A percentile compares a stretch with the other conserved stretches of the same genome.
Conservation (phyloP, 2,888 invertebrate species). For the Tenodera sinensis region DNA sequence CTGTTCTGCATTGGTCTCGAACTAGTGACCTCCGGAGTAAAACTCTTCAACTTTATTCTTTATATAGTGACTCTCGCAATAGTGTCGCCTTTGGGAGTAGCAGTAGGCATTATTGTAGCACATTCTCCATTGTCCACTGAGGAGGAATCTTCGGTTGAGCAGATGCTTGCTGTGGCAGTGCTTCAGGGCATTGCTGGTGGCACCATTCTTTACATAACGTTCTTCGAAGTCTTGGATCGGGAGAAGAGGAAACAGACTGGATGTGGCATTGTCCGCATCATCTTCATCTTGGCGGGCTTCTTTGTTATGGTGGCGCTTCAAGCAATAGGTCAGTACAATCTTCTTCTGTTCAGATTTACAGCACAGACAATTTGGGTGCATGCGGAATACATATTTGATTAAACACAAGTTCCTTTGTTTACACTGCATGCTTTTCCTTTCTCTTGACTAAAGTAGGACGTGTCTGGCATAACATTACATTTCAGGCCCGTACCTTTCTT, state of each 20-base stretch:
- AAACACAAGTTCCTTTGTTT: neutral
- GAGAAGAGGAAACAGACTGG: constrained; percentile 22
- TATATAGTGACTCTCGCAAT: constrained; percentile 48
- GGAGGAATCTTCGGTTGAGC: constrained; percentile 40
- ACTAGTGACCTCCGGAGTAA: constrained; percentile 47
- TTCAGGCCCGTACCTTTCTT: too few species aligned
- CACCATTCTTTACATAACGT: constrained; percentile 51
- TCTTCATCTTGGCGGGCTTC: constrained; percentile 26
- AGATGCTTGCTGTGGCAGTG: constrained; percentile 44
- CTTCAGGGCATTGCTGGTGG: constrained; percentile 51
- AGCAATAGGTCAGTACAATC: constrained; percentile 21
- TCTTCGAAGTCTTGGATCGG: constrained; percentile 44
- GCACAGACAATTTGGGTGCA: neutral
- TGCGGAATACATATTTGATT: neutral
- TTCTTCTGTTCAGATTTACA: neutral
- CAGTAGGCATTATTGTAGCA: constrained; percentile 47
- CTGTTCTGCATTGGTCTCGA: constrained; percentile 54
- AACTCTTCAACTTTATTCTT: constrained; percentile 42
- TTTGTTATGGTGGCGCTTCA: constrained; percentile 27
- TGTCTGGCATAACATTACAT: too few species aligned
- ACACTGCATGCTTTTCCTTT: neutral
- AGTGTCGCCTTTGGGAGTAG: constrained; percentile 51
- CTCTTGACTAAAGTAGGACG: too few species aligned
- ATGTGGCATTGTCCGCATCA: constrained; percentile 17
- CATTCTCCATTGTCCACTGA: constrained; percentile 38